Percentiles rank a stretch among this genome's conserved stretches.
phyloP scores from a whole-genome alignment of 1,140 invertebrate species.

The Procambarus virginalis region DNA sequence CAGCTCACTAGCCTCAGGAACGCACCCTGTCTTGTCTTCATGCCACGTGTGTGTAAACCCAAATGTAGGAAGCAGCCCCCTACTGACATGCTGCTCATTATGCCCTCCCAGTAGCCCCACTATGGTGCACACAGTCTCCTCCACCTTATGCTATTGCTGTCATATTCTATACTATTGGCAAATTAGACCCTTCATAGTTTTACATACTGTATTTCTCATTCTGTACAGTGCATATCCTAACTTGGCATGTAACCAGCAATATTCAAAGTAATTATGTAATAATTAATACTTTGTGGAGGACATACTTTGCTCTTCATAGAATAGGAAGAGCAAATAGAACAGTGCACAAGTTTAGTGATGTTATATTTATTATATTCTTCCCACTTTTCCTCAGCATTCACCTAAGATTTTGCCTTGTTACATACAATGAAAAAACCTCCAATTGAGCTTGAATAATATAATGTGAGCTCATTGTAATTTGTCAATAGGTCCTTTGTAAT shows the following conservation, averaged over 20 bases:
- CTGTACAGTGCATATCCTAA: slow-evolving; percentile 22
- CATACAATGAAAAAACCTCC: slow-evolving; percentile 21
- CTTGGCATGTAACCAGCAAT: slow-evolving; percentile 16
- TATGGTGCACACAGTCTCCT: background rate
- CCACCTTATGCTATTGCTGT: background rate
- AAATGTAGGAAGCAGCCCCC: slow-evolving; percentile 8
- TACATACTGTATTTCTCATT: background rate
- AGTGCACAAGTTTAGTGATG: slow-evolving; percentile 19
- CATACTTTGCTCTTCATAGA: slow-evolving; percentile 4
- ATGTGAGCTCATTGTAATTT: background rate
- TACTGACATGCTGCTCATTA: slow-evolving; percentile 33
- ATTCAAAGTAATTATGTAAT: slow-evolving; percentile 1
- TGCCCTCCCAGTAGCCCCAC: slow-evolving; percentile 23
- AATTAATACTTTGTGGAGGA: slow-evolving; percentile 16
- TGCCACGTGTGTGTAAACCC: slow-evolving; percentile 35
- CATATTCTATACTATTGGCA: background rate
- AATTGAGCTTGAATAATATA: slow-evolving; percentile 22
- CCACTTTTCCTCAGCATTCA: slow-evolving; percentile 1
- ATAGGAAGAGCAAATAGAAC: background rate
- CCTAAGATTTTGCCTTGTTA: slow-evolving; percentile 15
- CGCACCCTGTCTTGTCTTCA: slow-evolving; percentile 52
- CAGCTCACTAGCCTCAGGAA: slow-evolving; percentile 62
- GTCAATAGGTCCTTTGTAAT: slow-evolving; percentile 14
- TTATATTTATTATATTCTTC: background rate
- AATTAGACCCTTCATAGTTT: slow-evolving; percentile 21